Percentiles rank a stretch among this genome's conserved stretches.
These are phyloP conservation scores for Philotrypesis tridentata DNA, from an alignment of 1,140 invertebrate species.

Conservation along the genomic window DNA sequence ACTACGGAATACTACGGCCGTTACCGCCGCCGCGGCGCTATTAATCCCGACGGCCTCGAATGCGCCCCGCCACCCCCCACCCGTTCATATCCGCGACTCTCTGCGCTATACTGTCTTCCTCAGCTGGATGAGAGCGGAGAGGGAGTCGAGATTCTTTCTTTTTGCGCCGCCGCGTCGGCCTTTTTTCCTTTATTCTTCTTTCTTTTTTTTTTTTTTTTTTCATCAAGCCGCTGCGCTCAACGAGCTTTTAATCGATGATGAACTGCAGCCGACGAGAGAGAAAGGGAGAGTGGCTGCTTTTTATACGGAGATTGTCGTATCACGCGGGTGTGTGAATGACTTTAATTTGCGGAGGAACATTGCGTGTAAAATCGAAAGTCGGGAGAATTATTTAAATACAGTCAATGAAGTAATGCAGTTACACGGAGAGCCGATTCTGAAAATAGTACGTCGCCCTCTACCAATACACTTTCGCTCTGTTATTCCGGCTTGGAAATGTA, in stretches of 20 bases:
- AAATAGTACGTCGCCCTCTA: too few species aligned
- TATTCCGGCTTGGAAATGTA: too few species aligned
- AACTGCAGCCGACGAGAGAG: too few species aligned
- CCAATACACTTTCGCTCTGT: too few species aligned
- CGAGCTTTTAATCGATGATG: conserved; percentile 21
- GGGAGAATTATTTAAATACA: too few species aligned
- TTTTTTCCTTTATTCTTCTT: conserved; percentile 8
- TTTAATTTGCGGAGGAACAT: not conserved
- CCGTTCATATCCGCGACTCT: not conserved
- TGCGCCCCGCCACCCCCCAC: not conserved
- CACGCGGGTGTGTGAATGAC: too few species aligned
- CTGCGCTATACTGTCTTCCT: not conserved
- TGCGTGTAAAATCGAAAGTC: too few species aligned
- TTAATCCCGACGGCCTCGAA: conserved; percentile 29
- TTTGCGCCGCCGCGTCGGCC: not conserved
- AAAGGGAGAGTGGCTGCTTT: not conserved
- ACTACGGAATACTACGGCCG: conserved; percentile 21
- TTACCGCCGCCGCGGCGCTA: not conserved
- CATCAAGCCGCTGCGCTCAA: too few species aligned
- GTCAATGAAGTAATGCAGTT: too few species aligned
- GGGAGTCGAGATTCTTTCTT: not conserved
- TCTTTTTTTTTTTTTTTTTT: too few species aligned
- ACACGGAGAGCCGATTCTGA: too few species aligned
- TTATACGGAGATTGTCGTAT: not conserved
- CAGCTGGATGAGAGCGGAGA: not conserved